These are phyloP conservation scores for Xenus cinereus DNA, from an alignment of 2,113 vertebrate genomes.

Conservation along the genomic window DNA sequence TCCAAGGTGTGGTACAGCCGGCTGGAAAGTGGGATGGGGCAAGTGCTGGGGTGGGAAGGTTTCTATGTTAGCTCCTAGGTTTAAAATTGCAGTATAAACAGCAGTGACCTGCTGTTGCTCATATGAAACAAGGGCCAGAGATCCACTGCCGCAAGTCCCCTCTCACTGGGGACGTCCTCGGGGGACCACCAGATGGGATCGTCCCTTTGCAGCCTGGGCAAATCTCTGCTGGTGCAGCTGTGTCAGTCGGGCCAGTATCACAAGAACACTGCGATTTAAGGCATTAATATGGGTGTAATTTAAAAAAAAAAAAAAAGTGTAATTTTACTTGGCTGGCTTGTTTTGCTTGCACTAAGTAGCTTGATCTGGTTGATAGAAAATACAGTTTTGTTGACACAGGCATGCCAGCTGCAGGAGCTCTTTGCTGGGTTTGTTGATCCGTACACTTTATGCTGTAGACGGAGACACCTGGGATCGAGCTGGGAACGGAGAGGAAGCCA, in stretches of 20 bases:
- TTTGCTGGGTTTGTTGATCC: neutral
- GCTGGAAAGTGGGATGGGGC: neutral
- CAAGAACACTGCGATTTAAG: neutral
- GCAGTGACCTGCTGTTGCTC: neutral
- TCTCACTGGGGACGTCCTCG: neutral
- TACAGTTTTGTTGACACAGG: neutral
- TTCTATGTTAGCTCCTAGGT: neutral
- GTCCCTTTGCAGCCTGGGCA: neutral
- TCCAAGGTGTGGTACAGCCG: neutral
- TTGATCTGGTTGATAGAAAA: neutral
- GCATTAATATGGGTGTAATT: neutral
- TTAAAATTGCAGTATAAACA: neutral
- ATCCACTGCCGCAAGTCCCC: neutral
- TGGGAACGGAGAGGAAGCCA: neutral
- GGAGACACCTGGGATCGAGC: neutral
- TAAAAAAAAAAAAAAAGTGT: neutral
- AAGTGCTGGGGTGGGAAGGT: neutral
- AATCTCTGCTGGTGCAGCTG: neutral
- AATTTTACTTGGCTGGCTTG: neutral
- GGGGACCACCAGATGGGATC: neutral
- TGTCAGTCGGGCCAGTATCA: accelerated
- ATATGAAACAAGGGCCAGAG: neutral
- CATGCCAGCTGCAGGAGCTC: neutral
- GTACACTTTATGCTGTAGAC: neutral
- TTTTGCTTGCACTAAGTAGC: neutral